A percentile compares a stretch with the other conserved stretches of the same genome.
Evolutionary conservation across 1,140 invertebrate genomes (phyloP).

Genomic region (Drosophila oshimai): DNA sequence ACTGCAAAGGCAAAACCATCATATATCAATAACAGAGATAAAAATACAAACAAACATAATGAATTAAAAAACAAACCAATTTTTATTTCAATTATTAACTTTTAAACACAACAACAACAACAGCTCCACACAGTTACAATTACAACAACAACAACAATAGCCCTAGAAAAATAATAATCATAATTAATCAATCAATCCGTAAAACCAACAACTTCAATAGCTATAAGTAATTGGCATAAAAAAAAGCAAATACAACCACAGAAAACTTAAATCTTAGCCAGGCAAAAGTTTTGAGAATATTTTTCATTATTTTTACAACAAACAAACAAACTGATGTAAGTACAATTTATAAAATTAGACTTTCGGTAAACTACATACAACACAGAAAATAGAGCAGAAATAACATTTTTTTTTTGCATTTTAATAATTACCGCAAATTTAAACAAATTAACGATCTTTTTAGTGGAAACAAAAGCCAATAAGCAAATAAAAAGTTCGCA

Average conservation of each 20-base stretch:
- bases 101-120: conserved; percentile 36
- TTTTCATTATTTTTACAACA: conserved; percentile 59
- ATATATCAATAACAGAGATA: conserved; percentile 10
- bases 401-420: conserved; percentile 53
- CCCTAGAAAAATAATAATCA: conserved; percentile 70
- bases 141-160: conserved; percentile 62
- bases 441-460: conserved; percentile 22
- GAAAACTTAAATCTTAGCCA: conserved; percentile 29
- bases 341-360: conserved; percentile 58
- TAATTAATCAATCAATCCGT: conserved; percentile 58
- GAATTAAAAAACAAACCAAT: conserved; percentile 51
- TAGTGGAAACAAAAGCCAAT: conserved; percentile 54
- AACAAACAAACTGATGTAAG: conserved; percentile 69
- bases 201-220: conserved; percentile 57
- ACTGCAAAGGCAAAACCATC: conserved; percentile 33
- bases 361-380: conserved; percentile 32
- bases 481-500: conserved; percentile 63
- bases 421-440: conserved; percentile 34
- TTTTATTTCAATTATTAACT: conserved; percentile 78
- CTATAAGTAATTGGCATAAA: conserved; percentile 68
- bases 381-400: conserved; percentile 34
- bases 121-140: conserved; percentile 52
- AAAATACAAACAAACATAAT: conserved; percentile 9
- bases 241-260: conserved; percentile 13
- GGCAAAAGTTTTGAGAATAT: conserved; percentile 41